A percentile compares a stretch with the other conserved stretches of the same genome.
These are phyloP conservation scores for Bombus terrestris DNA, from an alignment of 1,140 invertebrate genomes.

Conservation along the genomic window DNA sequence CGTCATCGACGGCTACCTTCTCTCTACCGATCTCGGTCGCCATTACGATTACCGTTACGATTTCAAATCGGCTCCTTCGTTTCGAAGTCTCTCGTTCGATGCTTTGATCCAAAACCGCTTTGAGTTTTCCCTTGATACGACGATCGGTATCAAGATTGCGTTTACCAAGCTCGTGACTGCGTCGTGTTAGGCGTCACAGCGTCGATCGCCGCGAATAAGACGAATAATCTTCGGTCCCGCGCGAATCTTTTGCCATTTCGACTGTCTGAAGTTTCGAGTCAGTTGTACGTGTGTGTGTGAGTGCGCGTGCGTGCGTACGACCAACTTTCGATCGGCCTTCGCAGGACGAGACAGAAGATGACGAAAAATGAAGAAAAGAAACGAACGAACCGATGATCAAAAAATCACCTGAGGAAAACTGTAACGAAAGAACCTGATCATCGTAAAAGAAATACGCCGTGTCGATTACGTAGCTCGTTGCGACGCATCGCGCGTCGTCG, in stretches of 20 bases:
- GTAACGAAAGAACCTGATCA: background rate
- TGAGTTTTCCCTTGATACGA: background rate
- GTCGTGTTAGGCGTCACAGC: background rate
- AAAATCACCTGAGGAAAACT: background rate
- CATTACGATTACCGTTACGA: background rate
- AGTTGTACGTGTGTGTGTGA: background rate
- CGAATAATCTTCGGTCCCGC: background rate
- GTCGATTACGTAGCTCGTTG: background rate
- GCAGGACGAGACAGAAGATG: background rate
- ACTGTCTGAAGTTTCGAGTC: background rate
- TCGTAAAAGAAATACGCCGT: background rate
- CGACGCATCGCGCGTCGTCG: constrained; percentile 1
- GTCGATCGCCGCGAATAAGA: background rate
- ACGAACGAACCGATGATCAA: background rate
- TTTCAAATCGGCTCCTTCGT: background rate
- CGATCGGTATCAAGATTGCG: background rate
- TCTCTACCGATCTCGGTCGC: background rate
- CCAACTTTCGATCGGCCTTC: background rate
- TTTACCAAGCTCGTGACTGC: background rate
- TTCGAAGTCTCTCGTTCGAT: background rate
- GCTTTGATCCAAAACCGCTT: background rate
- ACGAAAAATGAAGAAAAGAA: background rate
- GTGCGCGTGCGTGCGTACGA: background rate
- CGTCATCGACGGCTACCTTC: background rate
- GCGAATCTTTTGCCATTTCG: background rate